Percentiles rank a stretch among this genome's conserved stretches.
Evolutionary conservation across 64 coral and sea anemone genomes (phyloP).

Genomic region (Dendronephthya gigantea): DNA sequence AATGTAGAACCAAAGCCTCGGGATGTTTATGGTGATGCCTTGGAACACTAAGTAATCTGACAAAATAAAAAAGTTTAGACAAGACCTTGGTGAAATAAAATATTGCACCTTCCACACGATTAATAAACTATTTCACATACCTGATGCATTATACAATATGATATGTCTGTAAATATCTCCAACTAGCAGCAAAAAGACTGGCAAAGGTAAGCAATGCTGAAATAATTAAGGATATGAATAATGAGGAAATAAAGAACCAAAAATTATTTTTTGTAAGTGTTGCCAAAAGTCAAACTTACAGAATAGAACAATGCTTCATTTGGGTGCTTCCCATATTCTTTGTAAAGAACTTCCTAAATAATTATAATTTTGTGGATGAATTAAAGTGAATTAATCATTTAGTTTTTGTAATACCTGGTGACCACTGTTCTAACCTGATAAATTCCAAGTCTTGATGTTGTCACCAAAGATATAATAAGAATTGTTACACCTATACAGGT

Average conservation of each 20-base stretch:
- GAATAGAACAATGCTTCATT: slow-evolving; percentile 81
- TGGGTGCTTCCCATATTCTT: slow-evolving; percentile 73
- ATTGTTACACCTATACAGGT: slow-evolving; percentile 46
- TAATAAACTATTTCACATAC: too few species aligned
- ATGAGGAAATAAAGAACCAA: too few species aligned
- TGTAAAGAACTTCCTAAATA: slow-evolving; percentile 65
- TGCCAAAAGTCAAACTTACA: slow-evolving; percentile 28
- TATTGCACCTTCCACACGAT: too few species aligned
- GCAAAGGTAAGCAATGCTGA: slow-evolving; percentile 71
- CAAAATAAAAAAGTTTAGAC: neutral
- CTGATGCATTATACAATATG: slow-evolving; percentile 72
- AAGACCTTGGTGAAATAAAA: neutral
- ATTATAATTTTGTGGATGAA: too few species aligned
- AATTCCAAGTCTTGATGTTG: slow-evolving; percentile 71
- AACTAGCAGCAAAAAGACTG: slow-evolving; percentile 57
- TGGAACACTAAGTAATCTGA: slow-evolving; percentile 13
- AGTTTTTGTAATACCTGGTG: too few species aligned
- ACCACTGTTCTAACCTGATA: slow-evolving; percentile 58
- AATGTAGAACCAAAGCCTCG: slow-evolving; percentile 74
- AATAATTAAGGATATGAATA: too few species aligned
- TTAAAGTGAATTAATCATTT: too few species aligned
- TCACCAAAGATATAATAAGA: slow-evolving; percentile 54
- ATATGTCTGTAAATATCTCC: slow-evolving; percentile 68
- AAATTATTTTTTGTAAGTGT: neutral
- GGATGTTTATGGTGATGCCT: slow-evolving; percentile 35